Evolutionary conservation across 2,113 vertebrate genomes (phyloP).

Genomic region (Pyxicephalus adspersus): DNA sequence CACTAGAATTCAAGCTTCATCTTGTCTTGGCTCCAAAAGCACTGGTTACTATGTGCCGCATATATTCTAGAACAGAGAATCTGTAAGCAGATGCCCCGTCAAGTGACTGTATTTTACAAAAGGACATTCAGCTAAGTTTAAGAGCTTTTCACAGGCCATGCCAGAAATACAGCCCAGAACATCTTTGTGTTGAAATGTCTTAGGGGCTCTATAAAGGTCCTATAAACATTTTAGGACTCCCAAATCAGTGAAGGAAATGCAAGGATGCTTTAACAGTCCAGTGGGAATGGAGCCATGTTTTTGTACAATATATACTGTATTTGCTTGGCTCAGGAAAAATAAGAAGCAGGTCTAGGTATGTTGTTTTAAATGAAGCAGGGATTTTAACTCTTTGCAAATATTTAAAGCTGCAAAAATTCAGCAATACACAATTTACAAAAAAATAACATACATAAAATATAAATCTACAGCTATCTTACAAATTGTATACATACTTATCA

Average conservation of each 20-base stretch:
- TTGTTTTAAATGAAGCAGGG: constrained; percentile 2
- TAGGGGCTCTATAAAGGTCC: constrained; percentile 44
- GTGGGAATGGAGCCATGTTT: constrained; percentile 33
- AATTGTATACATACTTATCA: too few species aligned
- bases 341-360: background rate
- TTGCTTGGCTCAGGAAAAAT: constrained; percentile 21
- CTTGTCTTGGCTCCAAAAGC: constrained; percentile 18
- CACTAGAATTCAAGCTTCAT: constrained; percentile 27
- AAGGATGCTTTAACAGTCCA: constrained; percentile 41
- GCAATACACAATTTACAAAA: too few species aligned
- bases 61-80: constrained; percentile 41
- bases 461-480: too few species aligned
- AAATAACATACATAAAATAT: too few species aligned
- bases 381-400: background rate
- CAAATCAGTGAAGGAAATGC: constrained; percentile 50
- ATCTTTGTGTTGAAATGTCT: constrained; percentile 50
- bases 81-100: constrained; percentile 44
- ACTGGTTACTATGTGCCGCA: constrained; percentile 15
- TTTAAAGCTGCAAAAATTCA: background rate
- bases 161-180: constrained; percentile 45
- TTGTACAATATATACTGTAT: constrained; percentile 23
- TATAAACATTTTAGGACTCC: constrained; percentile 54
- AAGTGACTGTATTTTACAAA: constrained; percentile 34
- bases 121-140: constrained; percentile 45
- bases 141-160: constrained; percentile 32